Base-by-base conservation (phyloP, 1,140 invertebrate species). In the Drosophila pallidifrons region DNA sequence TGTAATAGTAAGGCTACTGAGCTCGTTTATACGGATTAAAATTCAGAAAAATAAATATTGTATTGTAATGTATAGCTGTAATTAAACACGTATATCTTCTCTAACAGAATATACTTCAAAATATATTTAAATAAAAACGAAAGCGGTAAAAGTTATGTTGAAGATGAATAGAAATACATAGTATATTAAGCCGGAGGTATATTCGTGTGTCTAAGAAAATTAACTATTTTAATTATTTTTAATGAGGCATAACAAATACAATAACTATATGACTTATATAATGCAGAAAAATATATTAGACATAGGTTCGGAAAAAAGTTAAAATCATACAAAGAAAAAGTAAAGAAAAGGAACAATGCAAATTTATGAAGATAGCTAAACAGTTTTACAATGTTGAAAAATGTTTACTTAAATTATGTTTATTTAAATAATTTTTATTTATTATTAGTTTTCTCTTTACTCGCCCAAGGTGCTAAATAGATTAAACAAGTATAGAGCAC, bases 161-260 rank as follows among this genome's bases (percentile, higher is more conserved):
- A 83, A 83, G 75, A 86, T 90, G 86, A 88, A 88, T 89, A 81
- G 81, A 68, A 75, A 82, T 75, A 90, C 63, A 79, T 79, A 87
- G 68, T 69, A 83, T 74, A 79, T 78, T 70, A 73, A 65, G 75
- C 69, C 77, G 76, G 71, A 63, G 46, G 80, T 66, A 72, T 51
- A 70, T 57, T 41, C 67, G 43, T 38, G 38, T 59, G 60, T 43
- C 60, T 75, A 75, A 75, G 73, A 88, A 74, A 73, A 80, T 88
- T 49, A 87, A 88, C 80, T 87, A 87, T 87, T 87, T 87, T 83
- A 83, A 88, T 69, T 83, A 89, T 72, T 38, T 65, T 70, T 80
- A 81, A 71, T 71, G 85, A 85, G 35, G 74, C 77, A 81, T 85
- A 83, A 83, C 75, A 83, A 86, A 81, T 71, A 82, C 72, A 88